Base-by-base conservation (phyloP, 2,888 invertebrate genomes). In the Andrena hattorfiana region DNA sequence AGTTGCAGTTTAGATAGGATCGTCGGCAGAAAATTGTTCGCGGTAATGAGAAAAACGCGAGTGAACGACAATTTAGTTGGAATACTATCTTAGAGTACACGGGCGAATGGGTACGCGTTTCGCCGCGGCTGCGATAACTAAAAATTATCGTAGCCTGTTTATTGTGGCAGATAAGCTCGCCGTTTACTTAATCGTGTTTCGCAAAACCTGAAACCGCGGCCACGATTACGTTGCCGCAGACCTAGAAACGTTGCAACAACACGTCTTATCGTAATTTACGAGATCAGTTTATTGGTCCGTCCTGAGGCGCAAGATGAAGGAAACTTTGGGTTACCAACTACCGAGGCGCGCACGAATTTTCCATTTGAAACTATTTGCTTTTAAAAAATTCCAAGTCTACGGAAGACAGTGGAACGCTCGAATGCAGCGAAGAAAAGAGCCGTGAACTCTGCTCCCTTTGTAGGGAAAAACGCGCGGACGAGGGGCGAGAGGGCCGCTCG, bases 141-240 rank as follows among this genome's bases (percentile, higher is more conserved):
- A 68, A 80, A 85, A 85, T 83, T 83, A 85, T 71, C 83, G 77
- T 69, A 32, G 64, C 77, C 74, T 60, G 68, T 84, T 85, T 83
- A 85, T 74, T 80, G 68, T 68, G 23, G 51, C 32, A 70, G 84
- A 84, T 84, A 80, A 80, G 71, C 77, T 20, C 26, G 64, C 62
- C 78, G 84, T 84, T 79, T 79, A 42, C 73, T 67, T 69, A 80
- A 85, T 77, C 77, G 77, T 80, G 73, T 83, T 85, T 80, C 80
- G 63, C 71, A 48, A 80, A 71, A 80, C 54, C 35, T 63, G 74
- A 71, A 73, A 81, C 69, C 23, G 64, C 42, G 20, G 26, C 16
- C 56, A 26, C 42, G 73, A 26, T 42, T 69, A 42, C 69, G 60
- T n/a, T 48, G 30, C 6, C 48, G 66, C 13, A 30, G 51, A 62